These are phyloP conservation scores for Pipistrellus nathusii DNA, from an alignment of 2,797 vertebrate genomes.

Conservation along the genomic window DNA sequence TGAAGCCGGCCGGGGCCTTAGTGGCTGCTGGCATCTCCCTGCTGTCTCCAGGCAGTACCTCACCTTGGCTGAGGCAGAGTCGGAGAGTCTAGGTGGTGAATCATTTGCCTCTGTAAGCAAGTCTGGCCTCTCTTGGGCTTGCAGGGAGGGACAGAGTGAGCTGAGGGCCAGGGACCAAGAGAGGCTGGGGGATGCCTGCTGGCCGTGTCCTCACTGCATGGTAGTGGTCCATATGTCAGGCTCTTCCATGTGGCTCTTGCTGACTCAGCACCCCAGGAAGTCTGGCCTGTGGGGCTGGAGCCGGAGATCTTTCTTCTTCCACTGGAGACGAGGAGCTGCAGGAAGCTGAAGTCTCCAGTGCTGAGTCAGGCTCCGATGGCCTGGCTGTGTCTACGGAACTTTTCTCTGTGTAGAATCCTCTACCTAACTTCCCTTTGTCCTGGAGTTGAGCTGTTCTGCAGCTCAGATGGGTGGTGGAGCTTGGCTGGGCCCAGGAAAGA, in stretches of 20 bases:
- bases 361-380: background rate
- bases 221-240: background rate
- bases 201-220: fast-evolving
- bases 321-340: background rate
- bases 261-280: slow-evolving; percentile 5
- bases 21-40: background rate
- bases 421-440: background rate
- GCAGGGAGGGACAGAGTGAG: slow-evolving; percentile 34
- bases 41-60: background rate
- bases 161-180: background rate
- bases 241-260: background rate
- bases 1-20: background rate
- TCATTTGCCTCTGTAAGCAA: slow-evolving; percentile 70
- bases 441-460: background rate
- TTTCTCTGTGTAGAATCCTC: slow-evolving; percentile 15
- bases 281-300: background rate
- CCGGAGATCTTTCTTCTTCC: background rate
- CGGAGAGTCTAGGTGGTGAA: slow-evolving; percentile 51
- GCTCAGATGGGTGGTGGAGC: background rate
- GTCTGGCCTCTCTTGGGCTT: slow-evolving; percentile 64
- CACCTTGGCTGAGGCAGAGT: slow-evolving; percentile 67
- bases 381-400: background rate
- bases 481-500: background rate
- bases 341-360: background rate
- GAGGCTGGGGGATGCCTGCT: background rate